Evolutionary conservation across 2,797 vertebrate genomes (phyloP).

Genomic region (Diceros bicornis): DNA sequence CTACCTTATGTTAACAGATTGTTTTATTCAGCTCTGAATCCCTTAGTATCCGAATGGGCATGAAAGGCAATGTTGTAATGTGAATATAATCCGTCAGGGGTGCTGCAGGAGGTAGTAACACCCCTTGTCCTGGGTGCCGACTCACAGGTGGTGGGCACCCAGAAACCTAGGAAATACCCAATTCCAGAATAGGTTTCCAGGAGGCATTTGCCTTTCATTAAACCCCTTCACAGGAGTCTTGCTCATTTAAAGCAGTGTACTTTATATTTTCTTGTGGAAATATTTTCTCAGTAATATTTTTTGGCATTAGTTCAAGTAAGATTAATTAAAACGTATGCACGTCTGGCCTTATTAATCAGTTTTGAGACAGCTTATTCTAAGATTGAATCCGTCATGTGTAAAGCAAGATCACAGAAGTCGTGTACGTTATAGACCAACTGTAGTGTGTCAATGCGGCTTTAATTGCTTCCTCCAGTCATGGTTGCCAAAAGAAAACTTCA

Average conservation of each 20-base stretch:
- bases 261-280: conserved; percentile 15
- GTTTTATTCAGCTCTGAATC: not conserved
- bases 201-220: not conserved
- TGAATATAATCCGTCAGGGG: not conserved
- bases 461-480: not conserved
- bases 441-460: not conserved
- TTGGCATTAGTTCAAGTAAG: not conserved
- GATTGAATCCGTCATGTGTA: not conserved
- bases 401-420: not conserved
- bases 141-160: not conserved
- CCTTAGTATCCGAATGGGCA: not conserved
- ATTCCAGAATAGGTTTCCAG: not conserved
- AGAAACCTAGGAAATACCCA: not conserved
- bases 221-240: not conserved
- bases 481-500: not conserved
- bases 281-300: conserved; percentile 56
- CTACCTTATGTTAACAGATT: not conserved
- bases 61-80: not conserved
- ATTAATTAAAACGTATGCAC: not conserved
- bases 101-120: accelerated
- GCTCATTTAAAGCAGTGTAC: not conserved
- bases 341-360: not conserved
- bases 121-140: accelerated
- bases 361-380: not conserved
- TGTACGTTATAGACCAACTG: not conserved